Evolutionary conservation across 2,113 vertebrate species (phyloP).

Genomic region (Hydrolagus affinis): DNA sequence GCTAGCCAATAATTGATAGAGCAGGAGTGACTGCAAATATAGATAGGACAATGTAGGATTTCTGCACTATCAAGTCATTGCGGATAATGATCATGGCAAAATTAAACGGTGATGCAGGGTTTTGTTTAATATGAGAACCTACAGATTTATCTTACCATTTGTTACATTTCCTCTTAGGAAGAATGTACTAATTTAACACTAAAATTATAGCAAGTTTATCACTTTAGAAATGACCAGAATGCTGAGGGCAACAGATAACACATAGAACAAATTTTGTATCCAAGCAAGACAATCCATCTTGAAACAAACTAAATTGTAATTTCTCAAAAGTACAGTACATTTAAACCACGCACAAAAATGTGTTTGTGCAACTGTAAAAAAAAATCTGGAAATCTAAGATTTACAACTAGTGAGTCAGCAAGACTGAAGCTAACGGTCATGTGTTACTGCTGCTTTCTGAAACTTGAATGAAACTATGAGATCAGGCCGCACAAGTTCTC

Average conservation of each 20-base stretch:
- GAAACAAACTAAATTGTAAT: background rate
- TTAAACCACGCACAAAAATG: background rate
- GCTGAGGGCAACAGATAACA: background rate
- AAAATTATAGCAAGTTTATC: background rate
- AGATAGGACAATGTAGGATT: background rate
- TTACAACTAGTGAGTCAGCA: background rate
- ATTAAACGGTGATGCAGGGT: too few relatives aligned
- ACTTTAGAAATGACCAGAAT: background rate
- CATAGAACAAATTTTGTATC: background rate
- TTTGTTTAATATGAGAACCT: background rate
- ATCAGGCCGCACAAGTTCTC: background rate
- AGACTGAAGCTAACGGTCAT: background rate
- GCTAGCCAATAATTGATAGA: constrained; percentile 10
- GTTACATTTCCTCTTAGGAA: background rate
- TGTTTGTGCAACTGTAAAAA: background rate
- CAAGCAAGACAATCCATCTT: background rate
- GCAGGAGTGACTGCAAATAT: background rate
- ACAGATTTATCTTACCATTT: background rate
- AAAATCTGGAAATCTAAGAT: background rate
- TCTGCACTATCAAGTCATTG: too few relatives aligned
- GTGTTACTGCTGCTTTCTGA: background rate
- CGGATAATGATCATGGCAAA: too few relatives aligned
- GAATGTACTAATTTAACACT: background rate
- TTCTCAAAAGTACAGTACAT: background rate
- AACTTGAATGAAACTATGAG: background rate